Conservation (phyloP, 2,113 vertebrate genomes). For the Triplophysa dalaica region DNA sequence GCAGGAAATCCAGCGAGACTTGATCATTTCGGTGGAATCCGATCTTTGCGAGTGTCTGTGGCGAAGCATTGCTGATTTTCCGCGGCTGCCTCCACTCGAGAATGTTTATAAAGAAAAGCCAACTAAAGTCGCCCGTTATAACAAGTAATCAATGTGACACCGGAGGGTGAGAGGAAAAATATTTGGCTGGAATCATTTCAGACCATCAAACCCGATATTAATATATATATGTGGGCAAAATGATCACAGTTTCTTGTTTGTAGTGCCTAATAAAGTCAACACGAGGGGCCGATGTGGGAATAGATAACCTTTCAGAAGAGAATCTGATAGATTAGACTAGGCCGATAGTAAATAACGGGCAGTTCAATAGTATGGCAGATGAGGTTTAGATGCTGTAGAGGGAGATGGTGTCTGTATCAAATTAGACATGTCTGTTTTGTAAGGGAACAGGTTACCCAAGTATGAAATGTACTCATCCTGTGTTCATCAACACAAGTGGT, state of each 20-base stretch:
- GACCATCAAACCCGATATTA: slow-evolving; percentile 32
- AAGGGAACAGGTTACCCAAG: neutral
- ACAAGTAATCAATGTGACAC: slow-evolving; percentile 35
- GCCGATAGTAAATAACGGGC: slow-evolving; percentile 12
- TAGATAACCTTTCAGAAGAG: slow-evolving; percentile 16
- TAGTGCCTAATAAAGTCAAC: slow-evolving; percentile 18
- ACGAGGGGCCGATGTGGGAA: neutral
- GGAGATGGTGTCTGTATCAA: neutral
- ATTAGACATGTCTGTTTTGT: neutral
- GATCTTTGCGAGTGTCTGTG: slow-evolving; percentile 34
- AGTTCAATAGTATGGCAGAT: neutral
- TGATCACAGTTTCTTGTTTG: slow-evolving; percentile 26
- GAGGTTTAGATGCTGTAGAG: neutral
- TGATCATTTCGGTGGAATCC: slow-evolving; percentile 45
- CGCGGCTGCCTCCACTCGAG: slow-evolving; percentile 34
- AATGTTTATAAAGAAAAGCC: slow-evolving; percentile 36
- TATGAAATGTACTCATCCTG: neutral
- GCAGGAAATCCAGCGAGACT: slow-evolving; percentile 26
- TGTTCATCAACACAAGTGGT: too few species aligned
- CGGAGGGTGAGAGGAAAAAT: neutral
- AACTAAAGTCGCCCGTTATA: slow-evolving; percentile 37
- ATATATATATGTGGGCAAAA: slow-evolving; percentile 10
- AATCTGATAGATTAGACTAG: slow-evolving; percentile 7
- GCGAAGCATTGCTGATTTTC: slow-evolving; percentile 38
- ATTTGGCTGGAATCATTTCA: slow-evolving; percentile 30